These are phyloP conservation scores for Pterostichus niger DNA, from an alignment of 2,888 invertebrate species.

Conservation along the genomic window DNA sequence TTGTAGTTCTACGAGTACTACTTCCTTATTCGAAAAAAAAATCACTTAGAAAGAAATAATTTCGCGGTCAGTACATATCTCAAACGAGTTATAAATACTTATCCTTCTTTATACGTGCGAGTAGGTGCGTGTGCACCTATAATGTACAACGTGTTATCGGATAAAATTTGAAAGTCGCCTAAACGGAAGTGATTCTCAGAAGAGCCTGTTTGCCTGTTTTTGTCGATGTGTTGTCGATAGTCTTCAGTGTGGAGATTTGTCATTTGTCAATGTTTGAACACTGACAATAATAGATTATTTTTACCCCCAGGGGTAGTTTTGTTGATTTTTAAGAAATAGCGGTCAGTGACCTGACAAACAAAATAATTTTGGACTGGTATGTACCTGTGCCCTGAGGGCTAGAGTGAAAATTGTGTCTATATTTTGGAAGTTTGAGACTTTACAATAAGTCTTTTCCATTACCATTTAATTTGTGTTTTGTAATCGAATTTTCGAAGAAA, in stretches of 20 bases:
- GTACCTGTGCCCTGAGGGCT: background rate
- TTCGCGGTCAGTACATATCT: background rate
- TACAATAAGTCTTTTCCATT: too few relatives aligned
- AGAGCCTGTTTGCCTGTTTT: background rate
- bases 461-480: too few relatives aligned
- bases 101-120: background rate
- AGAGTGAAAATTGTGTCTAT: background rate
- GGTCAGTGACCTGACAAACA: slow-evolving; percentile 4
- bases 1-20: too few relatives aligned
- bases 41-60: too few relatives aligned
- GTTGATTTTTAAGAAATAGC: slow-evolving; percentile 1
- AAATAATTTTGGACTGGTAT: background rate
- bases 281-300: background rate
- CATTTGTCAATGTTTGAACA: slow-evolving; percentile 2
- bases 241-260: too few relatives aligned
- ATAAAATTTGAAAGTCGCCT: background rate
- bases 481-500: too few relatives aligned
- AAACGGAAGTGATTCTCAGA: slow-evolving; percentile 4
- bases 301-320: slow-evolving; percentile 6
- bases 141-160: background rate
- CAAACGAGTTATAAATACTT: background rate
- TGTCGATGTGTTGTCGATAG: too few relatives aligned
- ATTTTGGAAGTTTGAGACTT: background rate
- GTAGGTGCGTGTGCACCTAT: background rate
- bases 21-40: background rate